Evolutionary conservation across 2,113 vertebrate genomes (phyloP).

Genomic region (Tympanuchus pallidicinctus): DNA sequence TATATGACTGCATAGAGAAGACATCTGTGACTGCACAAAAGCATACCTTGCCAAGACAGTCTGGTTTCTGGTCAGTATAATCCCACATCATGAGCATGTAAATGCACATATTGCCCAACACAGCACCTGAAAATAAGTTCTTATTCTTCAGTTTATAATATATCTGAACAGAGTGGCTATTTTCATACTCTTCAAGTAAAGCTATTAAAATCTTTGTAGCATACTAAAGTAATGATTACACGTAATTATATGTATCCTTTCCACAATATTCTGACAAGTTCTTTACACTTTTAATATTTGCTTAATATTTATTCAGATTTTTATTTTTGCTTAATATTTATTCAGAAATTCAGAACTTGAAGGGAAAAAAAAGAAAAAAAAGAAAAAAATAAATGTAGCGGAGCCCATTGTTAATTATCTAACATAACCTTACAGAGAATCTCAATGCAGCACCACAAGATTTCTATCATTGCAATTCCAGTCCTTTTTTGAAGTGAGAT

Average conservation of each 20-base stretch:
- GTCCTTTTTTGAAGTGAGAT: neutral
- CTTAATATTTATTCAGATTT: neutral
- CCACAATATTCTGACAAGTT: neutral
- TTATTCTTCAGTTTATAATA: neutral
- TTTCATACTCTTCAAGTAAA: neutral
- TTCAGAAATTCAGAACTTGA: neutral
- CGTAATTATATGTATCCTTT: neutral
- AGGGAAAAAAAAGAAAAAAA: neutral
- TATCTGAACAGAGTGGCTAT: neutral
- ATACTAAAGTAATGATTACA: neutral
- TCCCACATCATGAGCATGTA: rapidly evolving
- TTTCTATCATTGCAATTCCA: constrained; percentile 2
- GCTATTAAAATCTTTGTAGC: neutral
- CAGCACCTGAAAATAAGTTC: neutral
- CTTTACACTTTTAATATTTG: neutral
- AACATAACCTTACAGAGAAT: neutral
- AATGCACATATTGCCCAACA: neutral
- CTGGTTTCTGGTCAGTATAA: neutral
- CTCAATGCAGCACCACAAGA: neutral
- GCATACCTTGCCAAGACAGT: rapidly evolving
- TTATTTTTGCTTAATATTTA: neutral
- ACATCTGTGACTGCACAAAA: neutral
- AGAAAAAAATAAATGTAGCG: neutral
- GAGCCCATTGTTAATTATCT: neutral
- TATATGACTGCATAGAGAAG: neutral